phyloP scores from a whole-genome alignment of 1,140 invertebrate species.

The Hydropsyche tenuis region DNA sequence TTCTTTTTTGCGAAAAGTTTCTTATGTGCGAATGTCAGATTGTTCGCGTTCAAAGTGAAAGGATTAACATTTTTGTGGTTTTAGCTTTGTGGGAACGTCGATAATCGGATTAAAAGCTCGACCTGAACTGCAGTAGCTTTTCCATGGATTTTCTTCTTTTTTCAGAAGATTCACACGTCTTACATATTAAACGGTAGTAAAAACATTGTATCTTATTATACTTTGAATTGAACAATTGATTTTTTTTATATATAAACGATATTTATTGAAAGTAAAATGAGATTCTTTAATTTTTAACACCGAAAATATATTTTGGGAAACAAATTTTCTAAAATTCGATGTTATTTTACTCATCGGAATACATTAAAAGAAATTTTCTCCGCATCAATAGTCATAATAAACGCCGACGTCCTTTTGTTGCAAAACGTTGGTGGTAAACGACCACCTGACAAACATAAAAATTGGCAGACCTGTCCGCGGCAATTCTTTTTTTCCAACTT shows the following conservation, averaged over 20 bases:
- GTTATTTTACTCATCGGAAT: not conserved
- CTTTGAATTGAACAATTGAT: no score
- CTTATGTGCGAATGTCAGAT: not conserved
- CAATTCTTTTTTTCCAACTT: not conserved
- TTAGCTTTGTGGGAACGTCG: constrained; percentile 6
- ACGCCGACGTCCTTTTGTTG: not conserved
- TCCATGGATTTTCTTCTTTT: constrained; percentile 7
- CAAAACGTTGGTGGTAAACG: constrained; percentile 5
- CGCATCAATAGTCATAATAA: not conserved
- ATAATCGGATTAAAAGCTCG: constrained; percentile 8
- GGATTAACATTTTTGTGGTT: constrained; percentile 16
- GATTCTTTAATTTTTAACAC: no score
- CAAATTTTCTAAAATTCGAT: no score
- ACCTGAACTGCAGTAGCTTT: not conserved
- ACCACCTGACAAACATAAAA: constrained; percentile 32
- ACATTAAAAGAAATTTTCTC: constrained; percentile 19
- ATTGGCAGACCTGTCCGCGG: constrained; percentile 16
- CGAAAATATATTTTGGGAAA: no score
- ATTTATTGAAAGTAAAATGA: no score
- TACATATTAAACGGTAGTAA: not conserved
- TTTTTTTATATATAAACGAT: no score
- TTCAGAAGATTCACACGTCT: not conserved
- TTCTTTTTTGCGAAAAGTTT: not conserved
- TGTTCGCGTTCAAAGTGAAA: not conserved
- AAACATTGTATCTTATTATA: no score